Base-by-base conservation (phyloP, 2,888 invertebrate species). In the Trichogramma evanescens region DNA sequence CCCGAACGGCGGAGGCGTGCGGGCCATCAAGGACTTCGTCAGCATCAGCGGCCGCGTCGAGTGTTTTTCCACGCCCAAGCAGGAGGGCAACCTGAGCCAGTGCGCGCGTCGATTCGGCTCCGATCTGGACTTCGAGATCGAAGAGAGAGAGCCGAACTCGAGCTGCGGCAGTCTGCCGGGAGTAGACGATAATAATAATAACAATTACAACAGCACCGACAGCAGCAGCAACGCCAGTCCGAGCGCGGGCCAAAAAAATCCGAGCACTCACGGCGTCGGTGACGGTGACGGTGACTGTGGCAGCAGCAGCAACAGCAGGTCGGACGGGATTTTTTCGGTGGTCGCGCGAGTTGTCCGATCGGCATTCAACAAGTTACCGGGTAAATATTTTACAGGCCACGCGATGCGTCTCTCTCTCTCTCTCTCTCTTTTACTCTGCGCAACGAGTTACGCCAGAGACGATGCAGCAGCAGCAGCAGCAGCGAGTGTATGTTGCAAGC, bases 321-420 rank as follows among this genome's bases (percentile, higher is more conserved):
- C 66, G 6, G 63, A 67, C 7, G 73, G 75, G 45, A 66, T 77
- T 4, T 66, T 77, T 6, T 72, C 75, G 1, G 64, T 68, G 6
- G 54, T 77, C 50, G 68, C 75, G 4, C 70, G 73, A 41, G 76
- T 70, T 4, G 65, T 77, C 42, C 71, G 64, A 59, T 62, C 58
- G 4, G 76, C 73, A 4, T 66, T 76, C 13, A 71, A 62, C 63
- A 74, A 68, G 62, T 65, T 77, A 6, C 68, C 75, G 6, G 71
- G 76, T 74, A 62, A 61, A 65, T 49, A 3, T 51, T 58, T 55
- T 49, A 50, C 58, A 52, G 57, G 54, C 8, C 7, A 3, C 50
- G 4, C 8, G 43, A 39, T 51, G 57, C 46, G 54, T 46, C 53
- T 26, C 13, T 13, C 13, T n/a, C 2, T 13, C 13, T 13, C 13